Conservation (phyloP, 1,140 invertebrate genomes). For the Apis florea region DNA sequence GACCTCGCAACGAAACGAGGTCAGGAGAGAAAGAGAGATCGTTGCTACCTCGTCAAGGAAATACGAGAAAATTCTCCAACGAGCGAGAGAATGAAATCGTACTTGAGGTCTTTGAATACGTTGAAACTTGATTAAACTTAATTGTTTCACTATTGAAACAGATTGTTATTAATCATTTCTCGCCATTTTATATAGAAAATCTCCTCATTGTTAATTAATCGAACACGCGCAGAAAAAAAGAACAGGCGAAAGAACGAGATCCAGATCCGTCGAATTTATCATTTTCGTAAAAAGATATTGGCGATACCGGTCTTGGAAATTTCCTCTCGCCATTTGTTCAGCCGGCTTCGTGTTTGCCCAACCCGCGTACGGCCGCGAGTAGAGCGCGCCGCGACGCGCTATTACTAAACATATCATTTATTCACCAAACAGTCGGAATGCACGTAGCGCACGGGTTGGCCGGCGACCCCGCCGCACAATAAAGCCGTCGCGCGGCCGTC, state of each 20-base stretch:
- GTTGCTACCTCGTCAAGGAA: too few species aligned
- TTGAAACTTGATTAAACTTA: too few species aligned
- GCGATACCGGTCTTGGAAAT: not conserved
- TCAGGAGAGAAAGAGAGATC: too few species aligned
- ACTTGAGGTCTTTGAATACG: too few species aligned
- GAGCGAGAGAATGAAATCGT: too few species aligned
- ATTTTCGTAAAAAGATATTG: not conserved
- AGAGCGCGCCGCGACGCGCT: slow-evolving; percentile 34
- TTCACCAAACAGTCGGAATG: slow-evolving; percentile 55
- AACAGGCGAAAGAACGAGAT: not conserved
- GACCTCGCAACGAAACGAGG: too few species aligned
- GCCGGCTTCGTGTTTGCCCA: not conserved
- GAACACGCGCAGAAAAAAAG: too few species aligned
- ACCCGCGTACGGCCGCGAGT: slow-evolving; percentile 26
- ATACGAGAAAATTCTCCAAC: too few species aligned
- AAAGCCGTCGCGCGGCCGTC: slow-evolving; percentile 25
- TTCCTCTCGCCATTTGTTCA: slow-evolving; percentile 13
- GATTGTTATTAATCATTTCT: too few species aligned
- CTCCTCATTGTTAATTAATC: too few species aligned
- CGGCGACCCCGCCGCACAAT: slow-evolving; percentile 20
- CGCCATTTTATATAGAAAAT: too few species aligned
- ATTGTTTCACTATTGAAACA: too few species aligned
- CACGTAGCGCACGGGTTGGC: slow-evolving; percentile 11
- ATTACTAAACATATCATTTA: slow-evolving; percentile 63
- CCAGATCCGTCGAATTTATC: not conserved